Evolutionary conservation across 1,140 invertebrate species (phyloP), one percentile per base, ranked within the genome.

Genomic region (Drosophila nigromelanica): DNA sequence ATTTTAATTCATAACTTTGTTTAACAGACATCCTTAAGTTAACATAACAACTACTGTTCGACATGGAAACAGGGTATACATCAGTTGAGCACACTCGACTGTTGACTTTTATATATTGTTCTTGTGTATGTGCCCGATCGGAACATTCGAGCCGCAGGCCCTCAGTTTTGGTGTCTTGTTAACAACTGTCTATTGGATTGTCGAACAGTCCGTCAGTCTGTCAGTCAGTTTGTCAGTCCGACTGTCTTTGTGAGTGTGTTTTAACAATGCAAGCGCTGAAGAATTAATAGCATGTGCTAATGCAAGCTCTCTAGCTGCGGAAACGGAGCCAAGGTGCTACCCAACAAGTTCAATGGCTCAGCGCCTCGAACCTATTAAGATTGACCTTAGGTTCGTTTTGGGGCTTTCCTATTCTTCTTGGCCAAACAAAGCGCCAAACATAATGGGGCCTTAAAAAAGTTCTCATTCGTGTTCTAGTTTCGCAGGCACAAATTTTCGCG

Each of bases 381-480:
- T 80, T 79, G 83, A 80, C 83, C 83, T 89, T 89, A 89, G 45
- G 64, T 72, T 71, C 61, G 68, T 78, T 73, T 56, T 21, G 58
- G 55, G 42, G 27, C 39, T 62, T 24, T 51, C 51, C 54, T 48
- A 67, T 69, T 37, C 63, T 30, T 71, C 73, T 80, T 80, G 68
- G 80, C 73, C 66, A 89, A 77, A 89, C 83, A 86, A 85, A 78
- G 76, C 62, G 66, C 71, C 80, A 67, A 79, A 61, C 35, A 79
- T 79, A 83, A 87, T 82, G 68, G 51, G 15, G 33, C 14, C 33
- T 30, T 35, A 43, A 51, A 61, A 89, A 83, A 79, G 83, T 89
- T 89, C 83, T 89, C 83, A 89, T 80, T 89, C 85, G 85, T 64
- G 83, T 89, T 89, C 83, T 78, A 89, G 83, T 89, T 89, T 89